These are phyloP conservation scores for Coregonus sp. DNA, from an alignment of 2,797 vertebrate genomes.

Conservation along the genomic window DNA sequence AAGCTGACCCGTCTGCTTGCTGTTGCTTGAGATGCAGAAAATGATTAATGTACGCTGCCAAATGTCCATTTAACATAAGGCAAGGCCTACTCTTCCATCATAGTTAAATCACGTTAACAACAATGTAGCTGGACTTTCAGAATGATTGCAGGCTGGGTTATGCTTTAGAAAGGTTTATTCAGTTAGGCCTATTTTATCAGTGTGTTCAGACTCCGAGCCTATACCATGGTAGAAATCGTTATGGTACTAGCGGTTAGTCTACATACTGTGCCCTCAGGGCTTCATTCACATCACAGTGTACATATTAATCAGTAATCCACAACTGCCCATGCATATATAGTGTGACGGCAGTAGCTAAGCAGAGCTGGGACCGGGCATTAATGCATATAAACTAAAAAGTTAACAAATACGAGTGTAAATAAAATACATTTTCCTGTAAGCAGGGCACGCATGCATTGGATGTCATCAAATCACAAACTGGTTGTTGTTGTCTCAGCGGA, in stretches of 20 bases:
- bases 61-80: not conserved
- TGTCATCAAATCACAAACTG: conserved; percentile 18
- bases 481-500: not conserved
- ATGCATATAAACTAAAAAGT: conserved; percentile 34
- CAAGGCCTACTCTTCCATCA: too few relatives aligned
- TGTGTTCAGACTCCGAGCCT: too few relatives aligned
- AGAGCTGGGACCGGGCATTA: conserved; percentile 16
- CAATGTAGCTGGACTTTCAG: not conserved
- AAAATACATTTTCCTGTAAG: conserved; percentile 16
- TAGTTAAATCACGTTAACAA: not conserved
- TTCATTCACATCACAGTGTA: conserved; percentile 34
- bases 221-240: too few relatives aligned
- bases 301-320: conserved; percentile 40
- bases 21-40: too few relatives aligned
- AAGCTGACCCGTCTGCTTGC: too few relatives aligned
- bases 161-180: too few relatives aligned
- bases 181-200: too few relatives aligned
- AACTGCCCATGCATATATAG: conserved; percentile 43
- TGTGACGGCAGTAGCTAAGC: conserved; percentile 21
- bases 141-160: too few relatives aligned
- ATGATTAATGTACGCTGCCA: too few relatives aligned
- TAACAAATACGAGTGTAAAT: conserved; percentile 18
- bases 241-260: too few relatives aligned
- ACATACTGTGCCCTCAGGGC: conserved; percentile 19
- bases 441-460: conserved; percentile 21